Conservation (phyloP, 1,140 invertebrate species). For the Hermetia illucens region DNA sequence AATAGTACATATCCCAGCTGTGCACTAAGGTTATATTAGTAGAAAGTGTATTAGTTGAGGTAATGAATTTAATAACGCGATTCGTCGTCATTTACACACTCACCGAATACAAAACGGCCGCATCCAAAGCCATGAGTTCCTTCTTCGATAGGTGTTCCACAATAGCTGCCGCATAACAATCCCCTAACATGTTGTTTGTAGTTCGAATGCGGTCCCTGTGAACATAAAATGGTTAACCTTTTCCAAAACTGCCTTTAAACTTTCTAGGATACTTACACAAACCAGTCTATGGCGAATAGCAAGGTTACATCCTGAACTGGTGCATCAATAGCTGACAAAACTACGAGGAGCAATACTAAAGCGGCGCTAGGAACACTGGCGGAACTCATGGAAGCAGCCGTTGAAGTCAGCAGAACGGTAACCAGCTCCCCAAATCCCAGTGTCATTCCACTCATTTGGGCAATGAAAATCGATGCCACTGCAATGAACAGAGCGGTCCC, state of each 20-base stretch:
- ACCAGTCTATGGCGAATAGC: slow-evolving; percentile 80
- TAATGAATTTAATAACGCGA: too few species aligned
- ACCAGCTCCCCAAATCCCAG: slow-evolving; percentile 64
- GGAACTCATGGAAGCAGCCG: slow-evolving; percentile 80
- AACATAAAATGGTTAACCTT: too few species aligned
- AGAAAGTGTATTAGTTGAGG: neutral
- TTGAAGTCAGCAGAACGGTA: slow-evolving; percentile 76
- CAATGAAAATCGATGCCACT: slow-evolving; percentile 80
- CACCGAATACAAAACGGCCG: slow-evolving; percentile 43
- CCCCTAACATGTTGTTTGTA: slow-evolving; percentile 77
- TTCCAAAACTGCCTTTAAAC: too few species aligned
- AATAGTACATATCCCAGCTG: too few species aligned
- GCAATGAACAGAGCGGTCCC: slow-evolving; percentile 86
- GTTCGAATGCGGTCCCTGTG: slow-evolving; percentile 71
- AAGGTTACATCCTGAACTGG: slow-evolving; percentile 69
- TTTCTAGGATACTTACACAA: slow-evolving; percentile 55
- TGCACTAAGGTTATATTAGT: too few species aligned
- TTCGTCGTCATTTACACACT: slow-evolving; percentile 6
- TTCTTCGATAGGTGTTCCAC: slow-evolving; percentile 71
- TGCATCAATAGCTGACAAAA: slow-evolving; percentile 72
- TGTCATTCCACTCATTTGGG: slow-evolving; percentile 74
- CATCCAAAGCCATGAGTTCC: slow-evolving; percentile 59
- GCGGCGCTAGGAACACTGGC: slow-evolving; percentile 89
- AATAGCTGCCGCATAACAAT: slow-evolving; percentile 74
- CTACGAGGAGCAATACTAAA: slow-evolving; percentile 69